Base-by-base conservation (phyloP, 2,113 vertebrate genomes). In the Anolis carolinensis region DNA sequence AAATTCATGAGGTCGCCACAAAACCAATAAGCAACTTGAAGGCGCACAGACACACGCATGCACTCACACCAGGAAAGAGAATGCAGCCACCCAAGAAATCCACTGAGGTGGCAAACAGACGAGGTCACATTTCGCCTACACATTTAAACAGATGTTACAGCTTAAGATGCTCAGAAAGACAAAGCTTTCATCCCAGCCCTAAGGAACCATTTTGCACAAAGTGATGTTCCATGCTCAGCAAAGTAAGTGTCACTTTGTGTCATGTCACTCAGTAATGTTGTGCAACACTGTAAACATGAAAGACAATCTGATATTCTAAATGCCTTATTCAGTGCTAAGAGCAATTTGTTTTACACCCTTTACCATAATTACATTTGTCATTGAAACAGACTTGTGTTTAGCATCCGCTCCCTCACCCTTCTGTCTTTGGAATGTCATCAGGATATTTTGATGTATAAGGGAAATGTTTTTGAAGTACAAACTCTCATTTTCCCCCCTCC, bases 131-230 rank as follows among this genome's bases (percentile, higher is more conserved):
- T 88, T 93, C 70, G 81, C 67, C 83, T 52, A 1, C 83, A 89
- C 89, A 72, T 84, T 68, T 85, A 84, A 87, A 93, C 92, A 95
- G 89, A 88, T 91, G 92, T 90, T 91, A 59, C 86, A 90, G 88
- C 39, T 93, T 76, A 79, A 0, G 62, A 83, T 52, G 70, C 87
- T 93, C 87, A 88, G 32, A 6, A 3, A 75, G 84, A 82, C 0
- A 36, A 85, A 91, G 89, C 80, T 87, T 79, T 84, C 82, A 18
- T 75, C 77, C 71, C 34, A 90, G 91, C 91, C 90, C 87, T 87
- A 8, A 88, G 92, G 94, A 95, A 0, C 81, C 36, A 1, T 32
- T 50, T 4, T 48, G 86, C 85, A 88, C 50, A 44, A 87, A 90
- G 83, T 0, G 0, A 70, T 34, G 86, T 50, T 5, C 76, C 3